A percentile compares a stretch with the other conserved stretches of the same genome.
These are phyloP conservation scores for Argya squamiceps DNA, from an alignment of 2,797 vertebrate genomes.

Conservation along the genomic window DNA sequence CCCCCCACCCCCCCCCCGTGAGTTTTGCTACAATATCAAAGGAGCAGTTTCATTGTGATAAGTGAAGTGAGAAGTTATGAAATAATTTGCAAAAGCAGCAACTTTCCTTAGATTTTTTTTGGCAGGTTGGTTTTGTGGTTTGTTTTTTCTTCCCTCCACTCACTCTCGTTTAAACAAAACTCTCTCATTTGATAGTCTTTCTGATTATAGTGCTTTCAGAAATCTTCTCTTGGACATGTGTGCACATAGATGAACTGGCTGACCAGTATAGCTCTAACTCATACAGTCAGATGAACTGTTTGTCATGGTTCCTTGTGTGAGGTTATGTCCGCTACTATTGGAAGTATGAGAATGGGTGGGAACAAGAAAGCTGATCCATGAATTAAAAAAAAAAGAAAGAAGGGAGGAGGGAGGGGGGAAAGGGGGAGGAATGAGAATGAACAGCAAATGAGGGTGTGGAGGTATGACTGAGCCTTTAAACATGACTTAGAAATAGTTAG, in stretches of 20 bases:
- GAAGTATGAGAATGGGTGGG: slow-evolving; percentile 14
- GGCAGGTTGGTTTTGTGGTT: neutral
- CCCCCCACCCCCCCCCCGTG: too few species aligned
- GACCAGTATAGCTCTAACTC: neutral
- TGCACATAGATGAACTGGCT: neutral
- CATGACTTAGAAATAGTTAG: slow-evolving; percentile 35
- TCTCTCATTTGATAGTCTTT: neutral
- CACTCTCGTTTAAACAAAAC: neutral
- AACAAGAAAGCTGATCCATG: slow-evolving; percentile 9
- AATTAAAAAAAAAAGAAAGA: neutral
- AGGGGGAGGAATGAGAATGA: neutral
- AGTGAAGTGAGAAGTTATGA: neutral
- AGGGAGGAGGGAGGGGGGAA: too few species aligned
- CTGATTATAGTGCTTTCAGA: neutral
- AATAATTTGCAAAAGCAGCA: neutral
- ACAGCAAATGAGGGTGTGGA: slow-evolving; percentile 29
- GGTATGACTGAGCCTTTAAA: slow-evolving; percentile 10
- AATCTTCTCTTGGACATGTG: neutral
- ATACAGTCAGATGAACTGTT: neutral
- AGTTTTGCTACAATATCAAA: neutral
- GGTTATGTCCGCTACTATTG: neutral
- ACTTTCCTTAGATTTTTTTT: neutral
- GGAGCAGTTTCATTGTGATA: neutral
- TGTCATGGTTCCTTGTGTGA: neutral
- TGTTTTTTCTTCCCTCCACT: neutral